These are phyloP conservation scores for Meandrina meandrites DNA, from an alignment of 92 coral and sea anemone species.

Conservation along the genomic window DNA sequence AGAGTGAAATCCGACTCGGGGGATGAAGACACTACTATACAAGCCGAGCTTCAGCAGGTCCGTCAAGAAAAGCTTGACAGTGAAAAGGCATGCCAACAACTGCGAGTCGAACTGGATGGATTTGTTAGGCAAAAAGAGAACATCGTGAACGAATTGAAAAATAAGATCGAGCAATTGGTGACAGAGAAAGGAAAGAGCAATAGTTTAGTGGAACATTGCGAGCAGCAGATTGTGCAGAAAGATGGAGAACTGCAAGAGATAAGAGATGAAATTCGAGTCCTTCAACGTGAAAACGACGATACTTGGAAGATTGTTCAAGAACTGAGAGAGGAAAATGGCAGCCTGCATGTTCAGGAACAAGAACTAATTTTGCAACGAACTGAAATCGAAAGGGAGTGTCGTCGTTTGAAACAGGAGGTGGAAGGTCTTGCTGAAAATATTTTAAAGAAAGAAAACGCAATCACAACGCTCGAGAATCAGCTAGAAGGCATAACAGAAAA, in stretches of 20 bases:
- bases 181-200: conserved; percentile 59
- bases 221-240: conserved; percentile 59
- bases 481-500: conserved; percentile 27
- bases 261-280: conserved; percentile 16
- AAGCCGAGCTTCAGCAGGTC: conserved; percentile 38
- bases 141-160: conserved; percentile 44
- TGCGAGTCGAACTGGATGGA: conserved; percentile 68
- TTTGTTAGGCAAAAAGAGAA: conserved; percentile 72
- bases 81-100: conserved; percentile 64
- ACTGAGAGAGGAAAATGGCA: conserved; percentile 42
- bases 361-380: conserved; percentile 15
- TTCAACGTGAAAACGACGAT: conserved; percentile 34
- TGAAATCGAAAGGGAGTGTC: conserved; percentile 6
- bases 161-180: conserved; percentile 45
- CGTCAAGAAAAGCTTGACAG: conserved; percentile 57
- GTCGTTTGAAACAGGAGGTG: not conserved
- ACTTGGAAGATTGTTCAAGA: conserved; percentile 55
- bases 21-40: conserved; percentile 33
- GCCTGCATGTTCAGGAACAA: conserved; percentile 34
- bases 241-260: conserved; percentile 59
- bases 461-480: conserved; percentile 13
- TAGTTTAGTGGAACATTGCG: conserved; percentile 33
- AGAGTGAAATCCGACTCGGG: conserved; percentile 32
- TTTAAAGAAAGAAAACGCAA: conserved; percentile 24
- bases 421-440: conserved; percentile 19